A percentile compares a stretch with the other conserved stretches of the same genome.
Conservation (phyloP, 2,797 vertebrate genomes). For the Brotula barbata region DNA sequence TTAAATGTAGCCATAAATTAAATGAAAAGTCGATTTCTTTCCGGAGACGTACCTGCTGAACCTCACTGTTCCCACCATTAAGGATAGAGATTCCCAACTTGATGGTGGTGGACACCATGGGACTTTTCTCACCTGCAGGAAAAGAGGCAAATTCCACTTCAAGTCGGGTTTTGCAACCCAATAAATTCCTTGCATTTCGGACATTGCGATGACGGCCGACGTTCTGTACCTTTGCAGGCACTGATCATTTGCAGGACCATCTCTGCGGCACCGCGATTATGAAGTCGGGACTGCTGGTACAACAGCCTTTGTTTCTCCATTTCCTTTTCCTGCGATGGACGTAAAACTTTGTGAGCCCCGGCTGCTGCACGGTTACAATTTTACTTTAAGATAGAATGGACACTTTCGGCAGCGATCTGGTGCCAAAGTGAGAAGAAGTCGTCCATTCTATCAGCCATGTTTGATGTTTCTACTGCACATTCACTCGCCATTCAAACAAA, state of each 20-base stretch:
- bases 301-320: conserved; percentile 94
- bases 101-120: conserved; percentile 93
- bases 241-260: conserved; percentile 99
- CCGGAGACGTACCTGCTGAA: conserved; percentile 83
- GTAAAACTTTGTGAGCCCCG: conserved; percentile 42
- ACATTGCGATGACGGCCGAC: not conserved
- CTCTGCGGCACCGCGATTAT: conserved; percentile 91
- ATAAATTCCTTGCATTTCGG: not conserved
- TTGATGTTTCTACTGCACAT: conserved; percentile 31
- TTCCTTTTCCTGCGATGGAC: conserved; percentile 86
- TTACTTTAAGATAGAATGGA: conserved; percentile 44
- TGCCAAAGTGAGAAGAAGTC: not conserved
- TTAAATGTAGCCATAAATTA: no score
- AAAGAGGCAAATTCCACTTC: not conserved
- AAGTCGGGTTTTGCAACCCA: not conserved
- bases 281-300: conserved; percentile 92
- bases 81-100: conserved; percentile 95
- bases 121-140: conserved; percentile 84
- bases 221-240: conserved; percentile 87
- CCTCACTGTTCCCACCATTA: conserved; percentile 89
- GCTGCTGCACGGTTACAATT: conserved; percentile 14
- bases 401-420: not conserved
- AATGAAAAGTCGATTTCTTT: no score
- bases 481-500: conserved; percentile 50
- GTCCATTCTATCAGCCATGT: conserved; percentile 50